Conservation (phyloP, 2,113 vertebrate genomes). For the Laticauda colubrina region DNA sequence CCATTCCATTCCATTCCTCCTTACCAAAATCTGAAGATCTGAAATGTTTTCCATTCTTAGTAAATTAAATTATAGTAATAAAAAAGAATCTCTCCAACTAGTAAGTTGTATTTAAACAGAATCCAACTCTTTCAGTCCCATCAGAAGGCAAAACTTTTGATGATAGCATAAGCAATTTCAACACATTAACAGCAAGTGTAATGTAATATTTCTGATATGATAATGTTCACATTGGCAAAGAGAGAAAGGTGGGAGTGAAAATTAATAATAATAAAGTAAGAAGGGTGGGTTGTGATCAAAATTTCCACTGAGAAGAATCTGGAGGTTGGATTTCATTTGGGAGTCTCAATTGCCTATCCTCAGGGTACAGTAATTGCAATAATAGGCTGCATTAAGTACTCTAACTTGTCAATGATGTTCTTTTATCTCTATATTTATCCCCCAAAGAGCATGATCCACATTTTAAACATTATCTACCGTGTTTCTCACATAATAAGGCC, state of each 20-base stretch:
- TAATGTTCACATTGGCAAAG: not conserved
- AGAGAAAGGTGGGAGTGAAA: not conserved
- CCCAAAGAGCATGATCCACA: not conserved
- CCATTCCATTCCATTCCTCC: not conserved
- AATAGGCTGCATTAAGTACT: not conserved
- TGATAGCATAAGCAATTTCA: not conserved
- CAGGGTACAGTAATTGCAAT: not conserved
- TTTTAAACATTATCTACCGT: not conserved
- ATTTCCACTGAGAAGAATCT: not conserved
- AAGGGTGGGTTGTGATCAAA: not conserved
- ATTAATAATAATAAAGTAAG: not conserved
- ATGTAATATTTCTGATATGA: not conserved
- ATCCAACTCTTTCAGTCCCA: not conserved
- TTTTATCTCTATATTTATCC: not conserved
- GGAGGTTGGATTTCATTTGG: not conserved
- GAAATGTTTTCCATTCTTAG: not conserved
- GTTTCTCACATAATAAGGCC: too few species aligned
- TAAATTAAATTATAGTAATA: not conserved
- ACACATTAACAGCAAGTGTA: not conserved
- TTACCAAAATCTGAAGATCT: not conserved
- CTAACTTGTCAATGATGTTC: not conserved
- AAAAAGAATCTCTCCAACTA: not conserved
- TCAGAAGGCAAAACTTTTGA: not conserved
- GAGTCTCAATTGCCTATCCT: not conserved
- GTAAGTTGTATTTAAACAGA: not conserved